Conservation (phyloP, 1,140 invertebrate genomes). For the Scaptomyza pallida region DNA sequence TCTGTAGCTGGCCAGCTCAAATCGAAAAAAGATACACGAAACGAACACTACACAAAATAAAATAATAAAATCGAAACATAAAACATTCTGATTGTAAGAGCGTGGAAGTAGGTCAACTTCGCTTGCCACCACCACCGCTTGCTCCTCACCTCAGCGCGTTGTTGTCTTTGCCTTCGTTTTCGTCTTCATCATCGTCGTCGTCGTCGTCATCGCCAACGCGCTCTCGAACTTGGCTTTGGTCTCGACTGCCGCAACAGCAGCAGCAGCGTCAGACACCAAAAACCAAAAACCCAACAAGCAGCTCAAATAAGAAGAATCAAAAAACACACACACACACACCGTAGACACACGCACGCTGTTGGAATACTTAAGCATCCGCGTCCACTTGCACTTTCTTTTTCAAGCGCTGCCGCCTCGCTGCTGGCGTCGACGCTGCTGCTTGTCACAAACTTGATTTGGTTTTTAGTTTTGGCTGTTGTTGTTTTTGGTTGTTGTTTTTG, state of each 20-base stretch:
- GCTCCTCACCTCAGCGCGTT: constrained; percentile 5
- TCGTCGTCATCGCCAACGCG: constrained; percentile 61
- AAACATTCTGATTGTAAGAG: constrained; percentile 83
- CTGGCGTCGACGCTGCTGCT: constrained; percentile 9
- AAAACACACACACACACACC: constrained; percentile 25
- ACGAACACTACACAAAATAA: constrained; percentile 76
- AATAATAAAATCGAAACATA: constrained; percentile 83
- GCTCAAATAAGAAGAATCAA: constrained; percentile 44
- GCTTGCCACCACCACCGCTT: constrained; percentile 15
- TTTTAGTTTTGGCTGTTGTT: constrained; percentile 10
- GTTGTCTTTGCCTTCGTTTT: constrained; percentile 12
- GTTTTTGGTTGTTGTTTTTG: neutral
- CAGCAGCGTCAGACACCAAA: constrained; percentile 41
- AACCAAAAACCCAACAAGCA: constrained; percentile 41
- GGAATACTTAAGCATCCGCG: constrained; percentile 83
- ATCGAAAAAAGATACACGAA: constrained; percentile 79
- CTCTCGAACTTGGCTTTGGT: constrained; percentile 68
- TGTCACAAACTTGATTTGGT: constrained; percentile 51
- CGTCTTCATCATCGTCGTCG: constrained; percentile 16
- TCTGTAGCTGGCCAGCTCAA: constrained; percentile 47
- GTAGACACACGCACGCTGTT: constrained; percentile 45
- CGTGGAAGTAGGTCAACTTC: constrained; percentile 75
- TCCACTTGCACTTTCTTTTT: constrained; percentile 84
- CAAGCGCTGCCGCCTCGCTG: constrained; percentile 47
- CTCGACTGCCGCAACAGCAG: constrained; percentile 42